Conservation (phyloP, 2,797 vertebrate species). For the Kryptolebias ocellatus region DNA sequence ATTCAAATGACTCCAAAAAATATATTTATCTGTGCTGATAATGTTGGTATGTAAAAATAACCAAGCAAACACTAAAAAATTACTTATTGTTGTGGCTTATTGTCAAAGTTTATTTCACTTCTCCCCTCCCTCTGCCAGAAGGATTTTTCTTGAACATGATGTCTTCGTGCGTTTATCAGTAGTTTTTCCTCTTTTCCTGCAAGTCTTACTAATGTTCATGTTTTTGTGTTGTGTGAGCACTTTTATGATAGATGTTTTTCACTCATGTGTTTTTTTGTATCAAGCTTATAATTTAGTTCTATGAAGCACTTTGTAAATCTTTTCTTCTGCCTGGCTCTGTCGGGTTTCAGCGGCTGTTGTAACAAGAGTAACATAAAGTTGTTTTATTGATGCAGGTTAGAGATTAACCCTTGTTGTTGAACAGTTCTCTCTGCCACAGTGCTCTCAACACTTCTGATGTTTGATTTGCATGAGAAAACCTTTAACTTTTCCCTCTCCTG, state of each 20-base stretch:
- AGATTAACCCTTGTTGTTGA: conserved; percentile 3
- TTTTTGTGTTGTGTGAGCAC: neutral
- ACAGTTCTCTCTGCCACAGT: neutral
- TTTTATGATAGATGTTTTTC: neutral
- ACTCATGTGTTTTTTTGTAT: too few species aligned
- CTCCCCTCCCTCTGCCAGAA: neutral
- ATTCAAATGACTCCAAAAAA: too few species aligned
- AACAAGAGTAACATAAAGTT: neutral
- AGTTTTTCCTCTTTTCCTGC: neutral
- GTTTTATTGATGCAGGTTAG: neutral
- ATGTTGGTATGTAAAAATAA: too few species aligned
- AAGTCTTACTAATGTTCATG: too few species aligned
- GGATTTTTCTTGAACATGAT: conserved; percentile 1
- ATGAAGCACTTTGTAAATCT: neutral
- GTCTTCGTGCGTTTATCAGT: neutral
- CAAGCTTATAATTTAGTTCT: neutral
- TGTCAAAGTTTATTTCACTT: neutral
- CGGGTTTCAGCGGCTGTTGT: neutral
- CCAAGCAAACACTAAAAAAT: too few species aligned
- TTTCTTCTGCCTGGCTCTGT: neutral
- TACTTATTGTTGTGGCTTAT: neutral
- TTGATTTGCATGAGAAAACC: conserved; percentile 41
- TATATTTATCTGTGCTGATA: too few species aligned
- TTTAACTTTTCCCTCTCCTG: conserved; percentile 20
- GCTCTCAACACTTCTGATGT: conserved; percentile 9